phyloP scores from a whole-genome alignment of 2,113 vertebrate genomes.

The Pyxicephalus adspersus region DNA sequence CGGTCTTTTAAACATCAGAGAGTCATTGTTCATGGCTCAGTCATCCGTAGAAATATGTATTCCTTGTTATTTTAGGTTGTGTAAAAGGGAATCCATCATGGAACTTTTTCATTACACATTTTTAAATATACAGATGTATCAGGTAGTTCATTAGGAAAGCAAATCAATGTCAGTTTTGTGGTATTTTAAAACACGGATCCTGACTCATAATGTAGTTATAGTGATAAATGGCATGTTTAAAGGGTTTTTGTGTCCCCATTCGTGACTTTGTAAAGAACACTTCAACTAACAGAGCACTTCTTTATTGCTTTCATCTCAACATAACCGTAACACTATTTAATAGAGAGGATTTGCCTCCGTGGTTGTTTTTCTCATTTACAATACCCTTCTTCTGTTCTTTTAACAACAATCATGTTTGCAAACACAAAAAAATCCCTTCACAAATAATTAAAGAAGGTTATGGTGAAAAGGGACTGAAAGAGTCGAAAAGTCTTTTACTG shows the following conservation, averaged over 20 bases:
- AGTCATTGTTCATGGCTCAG: conserved; percentile 42
- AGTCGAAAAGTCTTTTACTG: too few relatives aligned
- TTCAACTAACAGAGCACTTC: conserved; percentile 1
- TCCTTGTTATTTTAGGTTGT: conserved; percentile 42
- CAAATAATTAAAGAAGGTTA: too few relatives aligned
- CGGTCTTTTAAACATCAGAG: conserved; percentile 41
- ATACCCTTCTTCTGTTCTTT: too few relatives aligned
- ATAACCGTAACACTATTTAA: neutral
- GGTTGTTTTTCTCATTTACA: too few relatives aligned
- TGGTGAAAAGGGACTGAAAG: too few relatives aligned
- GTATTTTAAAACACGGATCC: neutral
- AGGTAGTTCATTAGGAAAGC: conserved; percentile 24
- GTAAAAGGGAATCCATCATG: conserved; percentile 34
- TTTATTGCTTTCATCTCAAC: neutral
- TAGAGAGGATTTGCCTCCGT: too few relatives aligned
- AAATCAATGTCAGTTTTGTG: conserved; percentile 16
- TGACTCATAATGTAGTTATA: conserved; percentile 19
- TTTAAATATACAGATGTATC: conserved; percentile 16
- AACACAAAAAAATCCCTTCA: too few relatives aligned
- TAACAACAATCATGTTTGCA: too few relatives aligned
- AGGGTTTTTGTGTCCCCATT: neutral
- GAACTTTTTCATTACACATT: conserved; percentile 12
- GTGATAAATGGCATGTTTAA: conserved; percentile 4
- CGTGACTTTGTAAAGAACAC: conserved; percentile 11
- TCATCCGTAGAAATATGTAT: conserved; percentile 42